phyloP scores from a whole-genome alignment of 2,113 vertebrate species.

The Nesogale talazaci region DNA sequence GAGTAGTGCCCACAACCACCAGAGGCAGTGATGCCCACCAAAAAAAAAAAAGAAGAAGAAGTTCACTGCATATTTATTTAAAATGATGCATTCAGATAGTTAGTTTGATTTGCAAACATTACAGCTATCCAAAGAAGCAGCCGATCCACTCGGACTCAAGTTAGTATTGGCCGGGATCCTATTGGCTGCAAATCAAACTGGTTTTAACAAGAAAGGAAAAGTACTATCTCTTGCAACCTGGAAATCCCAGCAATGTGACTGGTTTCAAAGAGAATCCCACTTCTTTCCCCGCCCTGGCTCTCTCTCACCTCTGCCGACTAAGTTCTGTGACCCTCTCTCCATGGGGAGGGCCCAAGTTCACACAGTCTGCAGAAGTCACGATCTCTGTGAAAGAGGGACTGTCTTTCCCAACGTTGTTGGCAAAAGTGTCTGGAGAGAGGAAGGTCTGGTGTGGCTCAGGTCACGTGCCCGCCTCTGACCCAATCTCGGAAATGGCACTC shows the following conservation, averaged over 20 bases:
- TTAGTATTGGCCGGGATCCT: not conserved
- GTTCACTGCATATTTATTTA: not conserved
- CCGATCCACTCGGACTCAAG: not conserved
- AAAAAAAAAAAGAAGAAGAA: too few relatives aligned
- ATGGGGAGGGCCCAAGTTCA: not conserved
- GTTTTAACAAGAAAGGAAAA: not conserved
- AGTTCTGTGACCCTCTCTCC: not conserved
- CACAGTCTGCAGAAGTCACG: not conserved
- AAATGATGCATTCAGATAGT: not conserved
- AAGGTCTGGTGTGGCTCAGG: not conserved
- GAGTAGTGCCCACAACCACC: too few relatives aligned
- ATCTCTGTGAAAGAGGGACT: not conserved
- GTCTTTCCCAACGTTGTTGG: not conserved
- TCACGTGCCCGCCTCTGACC: not conserved
- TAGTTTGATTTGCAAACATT: not conserved
- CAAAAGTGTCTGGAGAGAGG: not conserved
- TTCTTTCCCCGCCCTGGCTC: not conserved
- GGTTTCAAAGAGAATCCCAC: not conserved
- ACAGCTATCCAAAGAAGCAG: not conserved
- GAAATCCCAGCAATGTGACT: not conserved
- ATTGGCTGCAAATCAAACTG: not conserved
- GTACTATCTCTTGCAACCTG: not conserved
- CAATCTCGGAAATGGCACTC: fast-evolving
- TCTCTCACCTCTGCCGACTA: not conserved
- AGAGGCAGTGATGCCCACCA: too few relatives aligned